These are phyloP conservation scores for Dolichopus griseipennis DNA, from an alignment of 2,888 invertebrate genomes.

Conservation along the genomic window DNA sequence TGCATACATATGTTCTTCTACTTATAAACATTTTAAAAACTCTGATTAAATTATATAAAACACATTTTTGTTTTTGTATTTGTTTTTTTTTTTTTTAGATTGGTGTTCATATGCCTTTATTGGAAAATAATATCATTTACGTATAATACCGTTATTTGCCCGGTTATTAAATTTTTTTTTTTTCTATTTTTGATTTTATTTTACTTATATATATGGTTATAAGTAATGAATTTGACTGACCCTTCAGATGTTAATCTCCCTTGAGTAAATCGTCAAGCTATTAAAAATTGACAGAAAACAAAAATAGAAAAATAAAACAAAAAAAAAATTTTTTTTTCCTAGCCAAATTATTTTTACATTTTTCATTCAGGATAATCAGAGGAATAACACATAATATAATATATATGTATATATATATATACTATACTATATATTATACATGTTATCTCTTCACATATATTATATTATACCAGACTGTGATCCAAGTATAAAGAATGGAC, in stretches of 20 bases:
- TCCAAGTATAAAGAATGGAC: too few relatives aligned
- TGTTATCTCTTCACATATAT: too few relatives aligned
- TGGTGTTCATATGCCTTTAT: too few relatives aligned
- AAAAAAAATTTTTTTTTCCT: not conserved
- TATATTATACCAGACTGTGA: too few relatives aligned
- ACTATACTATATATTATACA: too few relatives aligned
- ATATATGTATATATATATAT: not conserved
- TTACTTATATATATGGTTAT: not conserved
- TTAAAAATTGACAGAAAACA: constrained; percentile 3
- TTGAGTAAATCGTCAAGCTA: constrained; percentile 6
- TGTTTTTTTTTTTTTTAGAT: too few relatives aligned
- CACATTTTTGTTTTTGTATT: too few relatives aligned
- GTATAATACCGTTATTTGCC: not conserved
- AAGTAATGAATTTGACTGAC: constrained; percentile 1
- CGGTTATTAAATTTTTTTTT: not conserved
- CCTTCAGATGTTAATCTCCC: constrained; percentile 6
- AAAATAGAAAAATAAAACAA: not conserved
- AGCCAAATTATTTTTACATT: constrained; percentile 3
- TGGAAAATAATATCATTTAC: too few relatives aligned
- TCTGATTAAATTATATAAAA: too few relatives aligned
- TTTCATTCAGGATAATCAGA: not conserved
- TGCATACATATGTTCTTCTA: too few relatives aligned
- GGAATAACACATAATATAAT: not conserved
- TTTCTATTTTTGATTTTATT: not conserved
- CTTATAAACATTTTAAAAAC: too few relatives aligned